Evolutionary conservation across 2,888 invertebrate genomes (phyloP).

Genomic region (Globia sparganii): DNA sequence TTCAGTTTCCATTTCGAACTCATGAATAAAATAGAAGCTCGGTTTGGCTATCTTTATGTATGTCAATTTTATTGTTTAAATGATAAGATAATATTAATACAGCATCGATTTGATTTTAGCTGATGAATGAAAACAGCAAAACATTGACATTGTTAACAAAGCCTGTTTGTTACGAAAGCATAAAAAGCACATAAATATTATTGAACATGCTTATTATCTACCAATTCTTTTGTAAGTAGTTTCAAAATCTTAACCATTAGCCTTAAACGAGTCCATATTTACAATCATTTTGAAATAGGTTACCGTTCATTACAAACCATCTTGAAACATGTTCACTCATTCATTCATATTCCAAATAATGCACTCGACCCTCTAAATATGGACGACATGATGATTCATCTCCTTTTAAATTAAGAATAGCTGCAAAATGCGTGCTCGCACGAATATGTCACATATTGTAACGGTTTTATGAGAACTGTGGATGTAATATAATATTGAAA

Average conservation of each 20-base stretch:
- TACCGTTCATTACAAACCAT: slow-evolving; percentile 37
- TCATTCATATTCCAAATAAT: slow-evolving; percentile 56
- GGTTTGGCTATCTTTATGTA: not conserved
- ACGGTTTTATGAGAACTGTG: slow-evolving; percentile 55
- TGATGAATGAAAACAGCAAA: not conserved
- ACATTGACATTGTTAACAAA: not conserved
- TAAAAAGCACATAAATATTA: not conserved
- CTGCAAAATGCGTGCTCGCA: slow-evolving; percentile 63
- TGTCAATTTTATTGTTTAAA: not conserved
- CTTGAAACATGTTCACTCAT: slow-evolving; percentile 52
- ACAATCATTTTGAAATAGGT: slow-evolving; percentile 40
- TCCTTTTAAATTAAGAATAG: slow-evolving; percentile 68
- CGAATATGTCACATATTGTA: slow-evolving; percentile 63
- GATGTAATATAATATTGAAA: slow-evolving; percentile 37
- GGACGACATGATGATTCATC: slow-evolving; percentile 63
- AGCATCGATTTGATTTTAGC: not conserved
- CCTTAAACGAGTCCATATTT: slow-evolving; percentile 6
- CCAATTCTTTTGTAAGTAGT: not conserved
- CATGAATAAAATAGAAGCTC: not conserved
- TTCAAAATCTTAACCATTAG: slow-evolving; percentile 12
- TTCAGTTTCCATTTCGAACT: not conserved
- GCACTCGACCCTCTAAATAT: slow-evolving; percentile 59
- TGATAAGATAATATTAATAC: not conserved
- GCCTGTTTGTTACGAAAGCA: not conserved
- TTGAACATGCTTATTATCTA: not conserved